Evolutionary conservation across 1,140 invertebrate genomes (phyloP).

Genomic region (Rhyacophila brunnea): DNA sequence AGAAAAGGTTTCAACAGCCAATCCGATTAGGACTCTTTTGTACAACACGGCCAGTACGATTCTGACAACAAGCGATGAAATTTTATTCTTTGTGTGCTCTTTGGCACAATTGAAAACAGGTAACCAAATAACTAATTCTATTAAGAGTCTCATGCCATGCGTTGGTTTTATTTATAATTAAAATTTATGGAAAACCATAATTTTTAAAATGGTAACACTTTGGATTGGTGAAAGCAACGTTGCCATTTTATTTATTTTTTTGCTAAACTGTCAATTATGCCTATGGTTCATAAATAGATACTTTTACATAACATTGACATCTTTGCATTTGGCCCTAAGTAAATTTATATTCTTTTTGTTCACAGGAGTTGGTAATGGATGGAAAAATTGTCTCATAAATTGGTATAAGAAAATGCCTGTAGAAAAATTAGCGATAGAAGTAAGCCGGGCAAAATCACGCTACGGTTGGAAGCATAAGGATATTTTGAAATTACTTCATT

Average conservation of each 20-base stretch:
- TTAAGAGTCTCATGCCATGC: too few relatives aligned
- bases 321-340: too few relatives aligned
- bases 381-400: constrained; percentile 1
- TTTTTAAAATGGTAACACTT: too few relatives aligned
- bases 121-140: neutral
- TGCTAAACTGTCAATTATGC: too few relatives aligned
- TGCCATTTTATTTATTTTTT: too few relatives aligned
- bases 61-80: constrained; percentile 8
- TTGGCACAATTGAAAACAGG: constrained; percentile 13
- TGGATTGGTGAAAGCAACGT: too few relatives aligned
- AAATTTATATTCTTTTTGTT: too few relatives aligned
- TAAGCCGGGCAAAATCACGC: neutral
- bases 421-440: neutral
- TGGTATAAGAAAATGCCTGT: constrained; percentile 21
- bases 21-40: neutral
- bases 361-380: constrained; percentile 2
- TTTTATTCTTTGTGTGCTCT: constrained; percentile 5
- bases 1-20: neutral
- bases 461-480: constrained; percentile 16
- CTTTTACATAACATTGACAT: too few relatives aligned
- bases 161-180: too few relatives aligned
- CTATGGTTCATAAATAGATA: too few relatives aligned
- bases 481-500: constrained; percentile 7
- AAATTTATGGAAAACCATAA: too few relatives aligned
- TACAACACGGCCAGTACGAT: constrained; percentile 6